These are phyloP conservation scores for Amphipyra berbera DNA, from an alignment of 2,888 invertebrate species.

Conservation along the genomic window DNA sequence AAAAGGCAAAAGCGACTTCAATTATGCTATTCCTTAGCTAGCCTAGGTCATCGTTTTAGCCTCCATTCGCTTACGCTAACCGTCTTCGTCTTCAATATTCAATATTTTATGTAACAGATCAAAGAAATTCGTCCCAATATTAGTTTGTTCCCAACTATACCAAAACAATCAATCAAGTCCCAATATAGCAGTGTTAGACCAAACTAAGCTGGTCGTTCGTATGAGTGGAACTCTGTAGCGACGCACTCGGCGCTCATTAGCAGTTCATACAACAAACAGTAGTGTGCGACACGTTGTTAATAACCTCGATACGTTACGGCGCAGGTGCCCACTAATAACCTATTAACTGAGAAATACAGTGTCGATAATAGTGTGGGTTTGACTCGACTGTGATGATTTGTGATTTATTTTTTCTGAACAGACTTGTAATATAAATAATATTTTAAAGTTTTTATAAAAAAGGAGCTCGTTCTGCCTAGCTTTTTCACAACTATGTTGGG, in stretches of 20 bases:
- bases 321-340: slow-evolving; percentile 29
- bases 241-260: slow-evolving; percentile 22
- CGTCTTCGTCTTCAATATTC: no score
- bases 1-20: no score
- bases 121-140: no score
- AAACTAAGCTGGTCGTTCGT: neutral
- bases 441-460: no score
- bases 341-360: slow-evolving; percentile 21
- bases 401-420: no score
- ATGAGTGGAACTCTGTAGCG: neutral
- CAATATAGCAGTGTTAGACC: slow-evolving; percentile 3
- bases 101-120: no score
- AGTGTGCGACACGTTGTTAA: slow-evolving; percentile 4
- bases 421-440: no score
- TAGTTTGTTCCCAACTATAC: neutral
- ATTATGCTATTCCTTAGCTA: no score
- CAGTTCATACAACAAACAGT: slow-evolving; percentile 19
- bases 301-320: neutral
- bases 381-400: neutral
- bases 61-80: no score
- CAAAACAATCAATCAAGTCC: neutral
- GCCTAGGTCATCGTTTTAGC: no score
- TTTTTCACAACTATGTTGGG: no score
- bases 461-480: no score
- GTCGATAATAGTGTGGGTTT: neutral